These are phyloP conservation scores for Kryptopterus vitreolus DNA, from an alignment of 2,797 vertebrate species.

Conservation along the genomic window DNA sequence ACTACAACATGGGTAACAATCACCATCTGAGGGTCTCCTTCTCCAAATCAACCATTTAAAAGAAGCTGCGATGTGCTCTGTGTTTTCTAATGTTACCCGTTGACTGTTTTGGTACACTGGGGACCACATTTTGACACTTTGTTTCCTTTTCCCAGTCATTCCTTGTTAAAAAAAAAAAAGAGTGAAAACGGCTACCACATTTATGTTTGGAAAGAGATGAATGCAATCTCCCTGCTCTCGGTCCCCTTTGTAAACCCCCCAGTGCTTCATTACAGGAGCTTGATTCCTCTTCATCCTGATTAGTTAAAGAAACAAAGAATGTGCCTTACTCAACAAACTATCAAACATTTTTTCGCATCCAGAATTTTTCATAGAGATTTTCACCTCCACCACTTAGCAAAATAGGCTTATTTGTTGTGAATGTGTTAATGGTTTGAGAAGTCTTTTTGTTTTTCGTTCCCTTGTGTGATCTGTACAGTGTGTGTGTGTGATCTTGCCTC, in stretches of 20 bases:
- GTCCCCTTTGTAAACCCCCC: conserved; percentile 67
- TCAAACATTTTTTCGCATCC: conserved; percentile 61
- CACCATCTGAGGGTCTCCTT: conserved; percentile 98
- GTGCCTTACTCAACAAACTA: conserved; percentile 89
- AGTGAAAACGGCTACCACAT: conserved; percentile 50
- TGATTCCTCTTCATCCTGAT: conserved; percentile 70
- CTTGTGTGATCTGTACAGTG: conserved; percentile 48
- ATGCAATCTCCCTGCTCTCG: conserved; percentile 42
- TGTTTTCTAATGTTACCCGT: conserved; percentile 69
- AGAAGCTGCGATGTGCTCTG: conserved; percentile 46
- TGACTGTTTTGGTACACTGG: conserved; percentile 84
- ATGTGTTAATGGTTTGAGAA: conserved; percentile 65
- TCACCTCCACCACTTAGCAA: conserved; percentile 63
- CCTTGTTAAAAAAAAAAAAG: conserved; percentile 60
- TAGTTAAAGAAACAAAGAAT: conserved; percentile 75
- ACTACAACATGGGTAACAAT: conserved; percentile 95
- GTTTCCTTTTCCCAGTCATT: conserved; percentile 68
- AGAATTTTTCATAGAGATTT: conserved; percentile 56
- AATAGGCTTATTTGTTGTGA: conserved; percentile 77
- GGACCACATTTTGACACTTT: conserved; percentile 82
- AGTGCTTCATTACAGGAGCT: conserved; percentile 71
- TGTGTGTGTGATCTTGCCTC: conserved; percentile 52
- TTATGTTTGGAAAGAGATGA: conserved; percentile 64
- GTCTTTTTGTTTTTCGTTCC: conserved; percentile 36
- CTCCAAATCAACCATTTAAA: conserved; percentile 94